phyloP scores from a whole-genome alignment of 2,113 vertebrate species.

The Scartelaos histophorus region DNA sequence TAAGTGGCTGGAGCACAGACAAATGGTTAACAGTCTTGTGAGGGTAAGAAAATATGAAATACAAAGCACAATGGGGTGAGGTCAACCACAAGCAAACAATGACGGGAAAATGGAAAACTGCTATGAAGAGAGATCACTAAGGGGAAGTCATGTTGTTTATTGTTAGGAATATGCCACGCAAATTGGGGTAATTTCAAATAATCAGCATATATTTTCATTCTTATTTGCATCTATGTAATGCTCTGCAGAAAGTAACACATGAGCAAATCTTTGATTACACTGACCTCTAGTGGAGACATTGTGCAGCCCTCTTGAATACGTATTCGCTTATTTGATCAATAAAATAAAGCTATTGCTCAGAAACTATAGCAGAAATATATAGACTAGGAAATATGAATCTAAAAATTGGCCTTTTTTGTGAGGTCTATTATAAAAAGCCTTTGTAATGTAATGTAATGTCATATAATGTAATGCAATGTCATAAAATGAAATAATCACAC shows the following conservation, averaged over 20 bases:
- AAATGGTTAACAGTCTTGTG: neutral
- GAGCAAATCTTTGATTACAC: neutral
- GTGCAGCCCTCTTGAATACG: neutral
- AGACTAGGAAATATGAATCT: too few species aligned
- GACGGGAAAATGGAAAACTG: neutral
- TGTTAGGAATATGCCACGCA: neutral
- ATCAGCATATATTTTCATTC: neutral
- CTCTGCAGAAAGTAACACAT: neutral
- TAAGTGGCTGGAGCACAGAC: neutral
- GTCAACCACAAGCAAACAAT: neutral
- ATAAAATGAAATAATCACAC: too few species aligned
- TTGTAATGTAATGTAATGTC: too few species aligned
- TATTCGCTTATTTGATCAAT: neutral
- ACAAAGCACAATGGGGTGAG: neutral
- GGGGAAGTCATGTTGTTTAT: neutral
- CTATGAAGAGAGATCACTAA: neutral
- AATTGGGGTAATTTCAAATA: neutral
- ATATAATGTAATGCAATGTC: too few species aligned
- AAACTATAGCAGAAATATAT: too few species aligned
- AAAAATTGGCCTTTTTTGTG: too few species aligned
- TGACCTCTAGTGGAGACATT: neutral
- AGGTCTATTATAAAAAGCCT: too few species aligned
- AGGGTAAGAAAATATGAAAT: neutral
- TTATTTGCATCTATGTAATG: too few species aligned
- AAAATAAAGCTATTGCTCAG: neutral